phyloP scores from a whole-genome alignment of 2,888 invertebrate species.

The Eristalis pertinax region DNA sequence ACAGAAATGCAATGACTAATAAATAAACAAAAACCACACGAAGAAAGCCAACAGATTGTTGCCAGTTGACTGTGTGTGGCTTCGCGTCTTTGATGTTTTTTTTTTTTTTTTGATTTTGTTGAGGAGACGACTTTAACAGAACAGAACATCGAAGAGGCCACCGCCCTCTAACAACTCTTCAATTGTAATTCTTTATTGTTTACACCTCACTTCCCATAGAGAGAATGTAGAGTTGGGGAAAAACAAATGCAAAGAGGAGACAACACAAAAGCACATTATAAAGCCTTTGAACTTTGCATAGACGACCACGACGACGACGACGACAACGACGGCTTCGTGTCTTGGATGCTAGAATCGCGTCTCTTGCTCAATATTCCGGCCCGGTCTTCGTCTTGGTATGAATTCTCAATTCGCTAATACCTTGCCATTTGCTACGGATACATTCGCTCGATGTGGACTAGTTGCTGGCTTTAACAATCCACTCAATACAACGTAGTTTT shows the following conservation, averaged over 20 bases:
- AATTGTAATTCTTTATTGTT: slow-evolving; percentile 30
- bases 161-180: slow-evolving; percentile 36
- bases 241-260: slow-evolving; percentile 23
- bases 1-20: slow-evolving; percentile 26
- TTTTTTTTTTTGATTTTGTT: not conserved
- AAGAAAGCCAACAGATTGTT: slow-evolving; percentile 34
- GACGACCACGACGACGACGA: not conserved
- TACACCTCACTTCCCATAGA: slow-evolving; percentile 8
- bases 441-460: not conserved
- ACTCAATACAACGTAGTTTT: slow-evolving; percentile 35
- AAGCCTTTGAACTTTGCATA: slow-evolving; percentile 62
- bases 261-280: slow-evolving; percentile 18
- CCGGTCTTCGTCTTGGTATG: not conserved
- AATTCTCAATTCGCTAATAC: slow-evolving; percentile 3
- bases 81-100: not conserved
- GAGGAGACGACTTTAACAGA: not conserved
- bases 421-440: not conserved
- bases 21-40: slow-evolving; percentile 16
- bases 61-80: not conserved
- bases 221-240: not conserved
- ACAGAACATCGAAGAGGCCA: slow-evolving; percentile 1
- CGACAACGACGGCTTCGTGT: slow-evolving; percentile 17
- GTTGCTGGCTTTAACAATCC: not conserved
- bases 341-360: not conserved
- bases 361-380: not conserved